Conservation (phyloP, 2,797 vertebrate genomes). For the Poeciliopsis turneri region DNA sequence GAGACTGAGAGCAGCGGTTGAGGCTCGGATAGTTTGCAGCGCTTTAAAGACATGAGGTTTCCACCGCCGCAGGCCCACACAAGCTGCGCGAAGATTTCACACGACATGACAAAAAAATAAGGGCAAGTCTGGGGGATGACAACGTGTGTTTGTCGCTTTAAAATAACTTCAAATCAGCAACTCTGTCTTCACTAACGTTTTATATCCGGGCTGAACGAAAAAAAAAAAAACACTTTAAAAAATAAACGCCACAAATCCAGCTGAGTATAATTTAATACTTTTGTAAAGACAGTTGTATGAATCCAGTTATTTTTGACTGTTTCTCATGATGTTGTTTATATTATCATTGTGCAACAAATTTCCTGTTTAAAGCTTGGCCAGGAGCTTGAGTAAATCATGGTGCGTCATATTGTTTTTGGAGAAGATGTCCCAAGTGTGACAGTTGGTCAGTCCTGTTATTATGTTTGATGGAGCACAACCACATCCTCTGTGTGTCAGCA, state of each 20-base stretch:
- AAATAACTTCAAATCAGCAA: slow-evolving; percentile 23
- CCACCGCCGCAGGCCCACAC: slow-evolving; percentile 54
- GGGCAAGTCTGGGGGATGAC: slow-evolving; percentile 29
- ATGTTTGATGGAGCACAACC: slow-evolving; percentile 63
- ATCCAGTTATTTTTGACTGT: neutral
- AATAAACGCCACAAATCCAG: neutral
- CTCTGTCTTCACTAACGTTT: neutral
- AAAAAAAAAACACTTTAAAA: too few relatives aligned
- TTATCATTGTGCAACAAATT: slow-evolving; percentile 9
- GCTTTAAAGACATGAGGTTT: slow-evolving; percentile 52
- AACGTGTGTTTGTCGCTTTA: slow-evolving; percentile 12
- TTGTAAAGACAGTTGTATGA: neutral
- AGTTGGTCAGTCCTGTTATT: slow-evolving; percentile 63
- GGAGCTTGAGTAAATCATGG: slow-evolving; percentile 42
- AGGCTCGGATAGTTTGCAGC: slow-evolving; percentile 46
- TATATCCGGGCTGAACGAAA: neutral
- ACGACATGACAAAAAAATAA: slow-evolving; percentile 2
- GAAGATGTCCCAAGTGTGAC: slow-evolving; percentile 50
- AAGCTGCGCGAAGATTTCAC: slow-evolving; percentile 29
- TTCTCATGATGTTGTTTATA: slow-evolving; percentile 5
- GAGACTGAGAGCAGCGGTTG: slow-evolving; percentile 39
- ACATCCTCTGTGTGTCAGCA: slow-evolving; percentile 70
- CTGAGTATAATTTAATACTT: neutral
- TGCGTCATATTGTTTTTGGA: slow-evolving; percentile 55
- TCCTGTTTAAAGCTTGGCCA: neutral